phyloP scores from a whole-genome alignment of 2,113 vertebrate genomes.

The Rhegmatorhina hoffmannsi region DNA sequence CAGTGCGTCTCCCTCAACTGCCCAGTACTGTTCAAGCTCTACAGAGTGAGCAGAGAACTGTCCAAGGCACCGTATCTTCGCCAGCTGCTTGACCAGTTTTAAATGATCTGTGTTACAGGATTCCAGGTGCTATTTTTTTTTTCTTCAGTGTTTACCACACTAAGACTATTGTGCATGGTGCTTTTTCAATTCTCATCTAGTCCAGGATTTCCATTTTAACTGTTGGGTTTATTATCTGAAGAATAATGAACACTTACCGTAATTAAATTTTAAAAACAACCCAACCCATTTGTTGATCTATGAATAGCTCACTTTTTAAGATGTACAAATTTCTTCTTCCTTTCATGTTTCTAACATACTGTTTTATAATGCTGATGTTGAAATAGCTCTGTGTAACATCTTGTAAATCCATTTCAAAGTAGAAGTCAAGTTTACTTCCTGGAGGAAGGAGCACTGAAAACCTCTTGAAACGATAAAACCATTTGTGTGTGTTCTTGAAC shows the following conservation, averaged over 20 bases:
- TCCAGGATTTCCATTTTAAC: constrained; percentile 71
- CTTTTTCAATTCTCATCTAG: constrained; percentile 77
- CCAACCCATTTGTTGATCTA: constrained; percentile 56
- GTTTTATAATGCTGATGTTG: constrained; percentile 80
- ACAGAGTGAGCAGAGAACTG: constrained; percentile 87
- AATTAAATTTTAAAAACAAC: constrained; percentile 33
- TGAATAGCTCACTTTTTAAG: constrained; percentile 75
- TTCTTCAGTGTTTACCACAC: constrained; percentile 78
- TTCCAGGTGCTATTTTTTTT: constrained; percentile 80
- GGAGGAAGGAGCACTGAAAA: constrained; percentile 78
- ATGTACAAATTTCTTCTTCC: constrained; percentile 77
- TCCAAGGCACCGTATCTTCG: constrained; percentile 93
- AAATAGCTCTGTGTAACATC: constrained; percentile 77
- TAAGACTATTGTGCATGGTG: constrained; percentile 82
- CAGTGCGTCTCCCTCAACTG: constrained; percentile 93
- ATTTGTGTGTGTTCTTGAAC: constrained; percentile 77
- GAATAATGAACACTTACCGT: constrained; percentile 59
- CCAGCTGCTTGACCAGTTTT: constrained; percentile 96
- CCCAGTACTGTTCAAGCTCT: constrained; percentile 92
- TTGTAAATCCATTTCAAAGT: constrained; percentile 81
- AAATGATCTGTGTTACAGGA: constrained; percentile 70
- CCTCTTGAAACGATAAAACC: constrained; percentile 66
- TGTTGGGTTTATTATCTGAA: constrained; percentile 58
- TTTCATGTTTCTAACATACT: constrained; percentile 77
- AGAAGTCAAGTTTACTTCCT: constrained; percentile 75